A percentile compares a stretch with the other conserved stretches of the same genome.
Evolutionary conservation across 2,888 invertebrate species (phyloP).

Genomic region (Odontothrips loti): DNA sequence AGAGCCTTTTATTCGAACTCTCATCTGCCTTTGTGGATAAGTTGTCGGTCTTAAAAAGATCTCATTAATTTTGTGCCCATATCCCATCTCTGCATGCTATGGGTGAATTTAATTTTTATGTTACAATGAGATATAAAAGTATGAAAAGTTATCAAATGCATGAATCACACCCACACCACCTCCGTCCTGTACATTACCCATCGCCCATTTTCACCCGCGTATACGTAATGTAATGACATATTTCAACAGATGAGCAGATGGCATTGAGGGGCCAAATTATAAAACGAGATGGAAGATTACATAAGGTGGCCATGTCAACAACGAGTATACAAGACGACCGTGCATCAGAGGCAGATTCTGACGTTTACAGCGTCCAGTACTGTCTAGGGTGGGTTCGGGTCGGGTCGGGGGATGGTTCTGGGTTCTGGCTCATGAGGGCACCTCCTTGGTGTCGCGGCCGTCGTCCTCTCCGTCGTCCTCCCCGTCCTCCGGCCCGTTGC

Average conservation of each 20-base stretch:
- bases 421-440: too few relatives aligned
- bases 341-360: too few relatives aligned
- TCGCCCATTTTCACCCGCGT: not conserved
- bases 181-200: not conserved
- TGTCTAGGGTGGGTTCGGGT: too few relatives aligned
- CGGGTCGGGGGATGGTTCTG: too few relatives aligned
- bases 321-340: too few relatives aligned
- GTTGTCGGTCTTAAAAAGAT: not conserved
- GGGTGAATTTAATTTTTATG: not conserved
- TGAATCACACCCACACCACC: not conserved
- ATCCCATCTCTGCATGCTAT: not conserved
- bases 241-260: too few relatives aligned
- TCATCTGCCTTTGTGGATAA: too few relatives aligned
- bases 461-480: not conserved
- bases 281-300: too few relatives aligned
- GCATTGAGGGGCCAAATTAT: too few relatives aligned
- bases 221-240: not conserved
- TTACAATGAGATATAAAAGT: slow-evolving; percentile 8
- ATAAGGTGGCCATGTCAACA: too few relatives aligned
- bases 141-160: slow-evolving; percentile 20
- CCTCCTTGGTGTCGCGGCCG: not conserved
- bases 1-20: too few relatives aligned
- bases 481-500: not conserved
- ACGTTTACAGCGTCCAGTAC: too few relatives aligned
- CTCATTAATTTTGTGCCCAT: not conserved